Conservation (phyloP, 2,113 vertebrate species). For the Mellivora capensis region DNA sequence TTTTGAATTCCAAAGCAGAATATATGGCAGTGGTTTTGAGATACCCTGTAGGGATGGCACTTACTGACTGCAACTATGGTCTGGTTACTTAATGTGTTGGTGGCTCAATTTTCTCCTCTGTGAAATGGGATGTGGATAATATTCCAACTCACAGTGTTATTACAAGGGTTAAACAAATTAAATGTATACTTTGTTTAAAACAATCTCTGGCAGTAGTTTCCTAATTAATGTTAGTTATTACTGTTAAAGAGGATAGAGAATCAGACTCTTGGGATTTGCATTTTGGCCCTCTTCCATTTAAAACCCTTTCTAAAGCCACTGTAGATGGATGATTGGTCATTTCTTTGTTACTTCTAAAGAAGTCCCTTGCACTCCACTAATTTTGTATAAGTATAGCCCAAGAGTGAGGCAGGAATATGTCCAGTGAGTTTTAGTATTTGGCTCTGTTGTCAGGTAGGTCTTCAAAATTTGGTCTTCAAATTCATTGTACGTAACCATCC, state of each 20-base stretch:
- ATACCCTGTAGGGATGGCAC: neutral
- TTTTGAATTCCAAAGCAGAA: neutral
- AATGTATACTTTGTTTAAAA: neutral
- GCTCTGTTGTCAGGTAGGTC: neutral
- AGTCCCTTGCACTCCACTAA: neutral
- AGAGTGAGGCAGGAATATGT: neutral
- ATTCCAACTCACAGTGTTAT: neutral
- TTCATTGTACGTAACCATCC: neutral
- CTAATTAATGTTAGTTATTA: neutral
- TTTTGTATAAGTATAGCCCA: neutral
- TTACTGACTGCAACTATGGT: neutral
- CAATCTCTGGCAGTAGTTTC: neutral
- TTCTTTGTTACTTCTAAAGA: neutral
- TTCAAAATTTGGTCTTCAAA: neutral
- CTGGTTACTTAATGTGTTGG: neutral
- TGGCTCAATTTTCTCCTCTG: neutral
- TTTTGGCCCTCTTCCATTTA: neutral
- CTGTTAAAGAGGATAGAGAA: neutral
- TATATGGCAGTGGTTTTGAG: neutral
- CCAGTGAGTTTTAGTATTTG: neutral
- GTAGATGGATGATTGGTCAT: neutral
- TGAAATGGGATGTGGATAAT: neutral
- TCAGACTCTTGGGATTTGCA: neutral
- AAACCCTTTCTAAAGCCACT: neutral
- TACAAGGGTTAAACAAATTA: neutral